Conservation (phyloP, 2,113 vertebrate genomes). For the Chloroceryle aenea region DNA sequence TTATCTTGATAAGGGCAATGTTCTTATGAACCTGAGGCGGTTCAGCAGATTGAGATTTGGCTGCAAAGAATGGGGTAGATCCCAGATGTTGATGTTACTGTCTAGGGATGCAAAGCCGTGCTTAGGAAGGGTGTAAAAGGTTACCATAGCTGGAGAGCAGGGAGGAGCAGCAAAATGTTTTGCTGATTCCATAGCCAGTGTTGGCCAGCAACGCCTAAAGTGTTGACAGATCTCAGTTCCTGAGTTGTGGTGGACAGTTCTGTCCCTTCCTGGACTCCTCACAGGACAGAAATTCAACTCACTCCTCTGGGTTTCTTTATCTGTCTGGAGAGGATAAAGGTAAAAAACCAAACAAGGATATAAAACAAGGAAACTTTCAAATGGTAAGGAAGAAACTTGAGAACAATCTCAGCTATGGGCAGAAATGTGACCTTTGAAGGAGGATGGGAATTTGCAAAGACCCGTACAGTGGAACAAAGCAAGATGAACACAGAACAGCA, state of each 20-base stretch:
- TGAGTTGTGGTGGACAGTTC: background rate
- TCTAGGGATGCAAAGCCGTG: background rate
- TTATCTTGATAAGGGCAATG: background rate
- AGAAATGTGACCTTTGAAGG: background rate
- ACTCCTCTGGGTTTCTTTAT: background rate
- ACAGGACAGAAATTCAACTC: background rate
- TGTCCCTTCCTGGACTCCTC: background rate
- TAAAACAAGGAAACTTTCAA: background rate
- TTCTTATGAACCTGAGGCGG: background rate
- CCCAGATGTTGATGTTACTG: background rate
- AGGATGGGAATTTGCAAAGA: background rate
- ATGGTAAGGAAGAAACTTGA: background rate
- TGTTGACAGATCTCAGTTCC: conserved; percentile 40
- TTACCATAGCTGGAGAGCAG: background rate
- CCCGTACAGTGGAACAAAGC: background rate
- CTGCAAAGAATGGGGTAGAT: background rate
- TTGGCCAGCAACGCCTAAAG: background rate
- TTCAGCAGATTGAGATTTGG: background rate
- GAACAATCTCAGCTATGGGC: background rate
- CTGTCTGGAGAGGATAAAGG: background rate
- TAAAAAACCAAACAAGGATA: background rate
- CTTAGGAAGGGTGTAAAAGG: background rate
- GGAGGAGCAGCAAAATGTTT: conserved; percentile 38
- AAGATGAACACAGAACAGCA: background rate
- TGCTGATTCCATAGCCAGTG: background rate